phyloP scores from a whole-genome alignment of 2,113 vertebrate genomes.

The Leiothrix lutea region DNA sequence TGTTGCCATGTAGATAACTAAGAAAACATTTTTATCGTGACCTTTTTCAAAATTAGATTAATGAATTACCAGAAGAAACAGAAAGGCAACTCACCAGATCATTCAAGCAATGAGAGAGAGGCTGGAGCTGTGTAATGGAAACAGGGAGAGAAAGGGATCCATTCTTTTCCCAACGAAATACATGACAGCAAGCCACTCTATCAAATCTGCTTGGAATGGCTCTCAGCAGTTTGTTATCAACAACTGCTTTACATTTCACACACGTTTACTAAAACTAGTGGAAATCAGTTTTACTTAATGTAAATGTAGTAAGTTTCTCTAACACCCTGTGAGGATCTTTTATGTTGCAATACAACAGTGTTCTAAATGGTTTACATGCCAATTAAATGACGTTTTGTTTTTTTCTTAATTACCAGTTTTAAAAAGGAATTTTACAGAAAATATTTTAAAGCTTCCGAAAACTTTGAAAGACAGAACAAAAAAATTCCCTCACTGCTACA shows the following conservation, averaged over 20 bases:
- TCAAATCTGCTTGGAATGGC: neutral
- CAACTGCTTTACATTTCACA: neutral
- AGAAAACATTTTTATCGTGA: conserved; percentile 9
- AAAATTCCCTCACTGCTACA: neutral
- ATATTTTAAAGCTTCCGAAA: neutral
- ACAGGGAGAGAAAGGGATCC: neutral
- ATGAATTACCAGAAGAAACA: neutral
- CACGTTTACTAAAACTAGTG: neutral
- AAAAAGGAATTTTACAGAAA: neutral
- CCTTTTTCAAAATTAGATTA: neutral
- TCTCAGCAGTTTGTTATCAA: neutral
- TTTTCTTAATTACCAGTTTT: neutral
- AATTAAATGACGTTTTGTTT: neutral
- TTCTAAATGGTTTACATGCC: neutral
- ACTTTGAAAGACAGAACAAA: neutral
- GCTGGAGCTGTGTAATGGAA: neutral
- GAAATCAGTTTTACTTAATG: neutral
- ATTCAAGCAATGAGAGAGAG: neutral
- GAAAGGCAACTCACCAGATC: neutral
- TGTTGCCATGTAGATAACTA: neutral
- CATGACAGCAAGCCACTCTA: neutral
- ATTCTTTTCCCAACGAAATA: neutral
- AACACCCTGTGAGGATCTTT: neutral
- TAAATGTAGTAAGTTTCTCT: neutral
- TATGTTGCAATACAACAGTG: neutral